Conservation (phyloP, 2,888 invertebrate species). For the Gerosis bhagava region DNA sequence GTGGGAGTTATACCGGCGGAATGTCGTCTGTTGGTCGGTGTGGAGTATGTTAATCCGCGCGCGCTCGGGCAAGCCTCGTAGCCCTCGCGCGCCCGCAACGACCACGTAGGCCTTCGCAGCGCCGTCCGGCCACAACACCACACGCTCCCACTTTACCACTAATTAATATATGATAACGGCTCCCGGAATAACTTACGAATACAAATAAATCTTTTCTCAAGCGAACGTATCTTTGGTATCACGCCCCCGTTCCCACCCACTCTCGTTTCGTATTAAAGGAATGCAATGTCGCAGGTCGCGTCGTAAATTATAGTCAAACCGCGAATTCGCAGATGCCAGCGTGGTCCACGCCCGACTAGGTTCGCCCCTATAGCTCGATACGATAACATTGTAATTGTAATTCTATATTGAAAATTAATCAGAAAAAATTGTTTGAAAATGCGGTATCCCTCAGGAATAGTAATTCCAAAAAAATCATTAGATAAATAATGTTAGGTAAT, state of each 20-base stretch:
- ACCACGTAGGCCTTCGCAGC: slow-evolving; percentile 56
- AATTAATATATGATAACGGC: slow-evolving; percentile 66
- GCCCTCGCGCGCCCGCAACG: slow-evolving; percentile 78
- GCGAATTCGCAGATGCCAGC: slow-evolving; percentile 74
- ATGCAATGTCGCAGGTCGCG: slow-evolving; percentile 69
- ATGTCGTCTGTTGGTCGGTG: slow-evolving; percentile 84
- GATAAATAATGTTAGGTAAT: slow-evolving; percentile 57
- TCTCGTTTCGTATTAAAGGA: slow-evolving; percentile 61
- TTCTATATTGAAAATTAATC: slow-evolving; percentile 45
- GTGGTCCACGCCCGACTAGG: slow-evolving; percentile 72
- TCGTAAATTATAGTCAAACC: slow-evolving; percentile 34
- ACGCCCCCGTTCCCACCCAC: slow-evolving; percentile 55
- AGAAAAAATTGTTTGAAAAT: slow-evolving; percentile 43
- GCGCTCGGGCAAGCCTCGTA: slow-evolving; percentile 78
- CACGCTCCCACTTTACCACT: slow-evolving; percentile 54
- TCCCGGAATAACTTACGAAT: slow-evolving; percentile 69
- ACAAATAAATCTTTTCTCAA: slow-evolving; percentile 74
- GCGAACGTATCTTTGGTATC: slow-evolving; percentile 72
- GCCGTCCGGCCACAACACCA: slow-evolving; percentile 38
- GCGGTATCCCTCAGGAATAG: slow-evolving; percentile 81
- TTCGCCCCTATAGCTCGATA: slow-evolving; percentile 78
- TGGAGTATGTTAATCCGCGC: slow-evolving; percentile 82
- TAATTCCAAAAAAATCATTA: slow-evolving; percentile 61
- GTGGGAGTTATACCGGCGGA: slow-evolving; percentile 85
- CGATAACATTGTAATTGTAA: slow-evolving; percentile 51